Conservation (phyloP, 1,140 invertebrate genomes). For the Aphaenogaster rudis region DNA sequence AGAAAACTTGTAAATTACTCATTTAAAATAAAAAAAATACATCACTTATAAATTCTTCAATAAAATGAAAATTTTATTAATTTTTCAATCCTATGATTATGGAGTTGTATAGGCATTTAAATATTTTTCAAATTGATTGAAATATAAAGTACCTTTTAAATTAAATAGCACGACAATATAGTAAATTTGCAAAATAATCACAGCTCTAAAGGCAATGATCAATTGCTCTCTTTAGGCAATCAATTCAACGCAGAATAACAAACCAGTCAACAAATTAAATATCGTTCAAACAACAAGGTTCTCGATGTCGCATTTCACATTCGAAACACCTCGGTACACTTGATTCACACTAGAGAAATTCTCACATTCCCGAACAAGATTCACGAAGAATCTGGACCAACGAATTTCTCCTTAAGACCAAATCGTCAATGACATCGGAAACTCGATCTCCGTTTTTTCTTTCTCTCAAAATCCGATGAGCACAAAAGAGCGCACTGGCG, state of each 20-base stretch:
- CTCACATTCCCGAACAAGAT: constrained; percentile 10
- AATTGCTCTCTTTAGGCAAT: background rate
- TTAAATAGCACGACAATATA: background rate
- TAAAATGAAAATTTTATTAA: background rate
- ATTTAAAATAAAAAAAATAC: background rate
- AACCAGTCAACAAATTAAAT: background rate
- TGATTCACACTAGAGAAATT: background rate
- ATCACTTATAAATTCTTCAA: background rate
- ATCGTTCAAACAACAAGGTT: background rate
- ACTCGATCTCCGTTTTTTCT: background rate
- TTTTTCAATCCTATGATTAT: background rate
- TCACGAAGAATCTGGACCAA: background rate
- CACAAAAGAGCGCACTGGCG: background rate
- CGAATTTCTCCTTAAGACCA: background rate
- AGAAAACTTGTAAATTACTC: background rate
- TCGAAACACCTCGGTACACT: constrained; percentile 9
- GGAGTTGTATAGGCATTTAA: background rate
- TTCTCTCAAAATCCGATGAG: background rate
- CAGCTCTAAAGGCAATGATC: background rate
- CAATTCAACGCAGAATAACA: background rate
- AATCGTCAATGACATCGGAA: background rate
- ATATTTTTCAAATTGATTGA: background rate
- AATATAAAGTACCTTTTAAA: background rate
- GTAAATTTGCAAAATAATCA: background rate
- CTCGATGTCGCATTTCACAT: background rate